A percentile compares a stretch with the other conserved stretches of the same genome.
Evolutionary conservation across 1,140 invertebrate genomes (phyloP).

Genomic region (Pristionchus pacificus): DNA sequence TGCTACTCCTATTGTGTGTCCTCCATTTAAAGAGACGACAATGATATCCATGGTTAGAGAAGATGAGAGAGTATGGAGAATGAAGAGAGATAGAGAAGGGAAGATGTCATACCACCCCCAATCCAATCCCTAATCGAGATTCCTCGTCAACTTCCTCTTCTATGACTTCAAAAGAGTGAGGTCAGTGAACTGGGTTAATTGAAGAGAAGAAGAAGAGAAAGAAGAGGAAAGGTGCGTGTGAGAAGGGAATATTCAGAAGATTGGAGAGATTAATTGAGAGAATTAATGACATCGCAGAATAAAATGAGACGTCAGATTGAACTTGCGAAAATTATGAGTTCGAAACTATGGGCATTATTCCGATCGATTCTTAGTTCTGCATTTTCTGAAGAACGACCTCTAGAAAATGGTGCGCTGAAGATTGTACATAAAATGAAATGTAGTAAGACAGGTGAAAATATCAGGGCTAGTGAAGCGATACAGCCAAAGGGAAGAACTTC

Average conservation of each 20-base stretch:
- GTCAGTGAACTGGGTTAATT: constrained; percentile 1
- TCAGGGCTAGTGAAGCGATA: constrained; percentile 1
- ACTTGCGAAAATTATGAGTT: too few species aligned
- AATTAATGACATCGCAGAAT: too few species aligned
- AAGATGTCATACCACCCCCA: too few species aligned
- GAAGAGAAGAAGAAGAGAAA: constrained; percentile 15
- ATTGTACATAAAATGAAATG: neutral
- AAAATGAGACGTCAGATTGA: too few species aligned
- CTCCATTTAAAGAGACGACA: too few species aligned
- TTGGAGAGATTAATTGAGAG: too few species aligned
- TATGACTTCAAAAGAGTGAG: constrained; percentile 12
- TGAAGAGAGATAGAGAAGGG: neutral
- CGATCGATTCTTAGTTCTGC: too few species aligned
- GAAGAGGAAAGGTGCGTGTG: neutral
- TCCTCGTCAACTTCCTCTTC: constrained; percentile 2
- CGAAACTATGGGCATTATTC: too few species aligned
- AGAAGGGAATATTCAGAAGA: neutral
- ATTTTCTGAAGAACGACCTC: too few species aligned
- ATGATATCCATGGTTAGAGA: constrained; percentile 13
- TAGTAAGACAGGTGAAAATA: neutral
- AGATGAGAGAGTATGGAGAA: neutral
- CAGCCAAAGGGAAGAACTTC: constrained; percentile 8
- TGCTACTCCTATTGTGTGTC: too few species aligned
- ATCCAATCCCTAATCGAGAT: constrained; percentile 7
- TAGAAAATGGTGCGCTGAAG: too few species aligned